Base-by-base conservation (phyloP, 2,113 vertebrate genomes). In the Rhinoptilus africanus region DNA sequence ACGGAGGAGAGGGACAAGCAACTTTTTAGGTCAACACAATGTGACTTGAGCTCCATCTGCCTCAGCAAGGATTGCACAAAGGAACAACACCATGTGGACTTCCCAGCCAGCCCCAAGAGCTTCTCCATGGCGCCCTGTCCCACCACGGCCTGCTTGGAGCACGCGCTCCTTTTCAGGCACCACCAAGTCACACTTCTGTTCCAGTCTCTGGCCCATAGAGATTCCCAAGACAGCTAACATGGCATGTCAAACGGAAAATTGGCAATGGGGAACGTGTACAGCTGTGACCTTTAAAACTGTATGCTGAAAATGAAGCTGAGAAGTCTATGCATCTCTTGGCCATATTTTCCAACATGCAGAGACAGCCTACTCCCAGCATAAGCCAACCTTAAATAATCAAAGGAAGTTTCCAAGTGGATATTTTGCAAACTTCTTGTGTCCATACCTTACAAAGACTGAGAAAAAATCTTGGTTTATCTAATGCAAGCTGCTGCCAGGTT, bases 71-170 rank as follows among this genome's bases (percentile, higher is more conserved):
- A 39, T 1, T 53, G 12, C 28, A 17, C 1, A 1, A 71, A 80
- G n/a, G 30, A 72, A 32, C 20, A 69, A 3, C 0, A 0, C 1
- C 9, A 47, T 2, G 1, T 22, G 3, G 8, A n/a, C 47, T 23
- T 41, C 53, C 27, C 23, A 85, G 14, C 48, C 57, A 91, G 54
- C 27, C 63, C 26, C 12, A 35, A 39, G 45, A 54, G 21, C 18
- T 50, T 56, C 50, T 75, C 53, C 37, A 6, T 34, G 35, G 35
- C 1, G 0, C 30, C 26, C 3, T 1, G 1, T 53, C 1, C 0
- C 53, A 43, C 13, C 69, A 34, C 56, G 59, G 12, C 45, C 59
- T 32, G 35, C 63, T 57, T 7, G 3, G 47, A 75, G 27, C 37
- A 53, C 2, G 0, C 2, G 0, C 8, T 88, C 59, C 34, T 85